Evolutionary conservation across 2,888 invertebrate species (phyloP).

Genomic region (Sarcophaga subvicina): DNA sequence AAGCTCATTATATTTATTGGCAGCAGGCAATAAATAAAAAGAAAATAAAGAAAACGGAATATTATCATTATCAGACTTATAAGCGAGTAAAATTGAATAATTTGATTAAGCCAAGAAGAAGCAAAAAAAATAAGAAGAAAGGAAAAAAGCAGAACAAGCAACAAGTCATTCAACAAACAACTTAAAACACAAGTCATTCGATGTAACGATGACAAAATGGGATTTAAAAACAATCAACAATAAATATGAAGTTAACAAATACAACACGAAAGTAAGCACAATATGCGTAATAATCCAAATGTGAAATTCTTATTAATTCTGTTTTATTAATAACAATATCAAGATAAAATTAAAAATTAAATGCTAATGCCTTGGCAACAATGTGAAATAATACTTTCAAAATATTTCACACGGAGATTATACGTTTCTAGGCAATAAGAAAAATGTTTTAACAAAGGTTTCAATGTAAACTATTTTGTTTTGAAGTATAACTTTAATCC

Average conservation of each 20-base stretch:
- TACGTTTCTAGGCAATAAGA: too few species aligned
- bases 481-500: too few species aligned
- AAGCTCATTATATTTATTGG: conserved; percentile 14
- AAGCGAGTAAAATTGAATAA: conserved; percentile 17
- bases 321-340: not conserved
- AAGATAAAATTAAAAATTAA: conserved; percentile 13
- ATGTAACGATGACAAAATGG: conserved; percentile 30
- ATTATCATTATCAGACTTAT: not conserved
- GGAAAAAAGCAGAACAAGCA: not conserved
- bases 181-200: conserved; percentile 29
- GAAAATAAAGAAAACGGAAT: not conserved
- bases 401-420: too few species aligned
- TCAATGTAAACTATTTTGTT: too few species aligned
- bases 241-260: conserved; percentile 11
- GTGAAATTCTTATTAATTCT: not conserved
- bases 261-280: not conserved
- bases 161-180: conserved; percentile 36
- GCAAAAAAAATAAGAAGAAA: too few species aligned
- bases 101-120: not conserved
- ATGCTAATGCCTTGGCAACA: not conserved
- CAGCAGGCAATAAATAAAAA: conserved; percentile 2
- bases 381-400: too few species aligned
- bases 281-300: conserved; percentile 14
- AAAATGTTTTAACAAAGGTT: too few species aligned
- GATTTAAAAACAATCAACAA: conserved; percentile 36